Evolutionary conservation across 1,140 invertebrate species (phyloP).

Genomic region (Saccostrea glomerata): DNA sequence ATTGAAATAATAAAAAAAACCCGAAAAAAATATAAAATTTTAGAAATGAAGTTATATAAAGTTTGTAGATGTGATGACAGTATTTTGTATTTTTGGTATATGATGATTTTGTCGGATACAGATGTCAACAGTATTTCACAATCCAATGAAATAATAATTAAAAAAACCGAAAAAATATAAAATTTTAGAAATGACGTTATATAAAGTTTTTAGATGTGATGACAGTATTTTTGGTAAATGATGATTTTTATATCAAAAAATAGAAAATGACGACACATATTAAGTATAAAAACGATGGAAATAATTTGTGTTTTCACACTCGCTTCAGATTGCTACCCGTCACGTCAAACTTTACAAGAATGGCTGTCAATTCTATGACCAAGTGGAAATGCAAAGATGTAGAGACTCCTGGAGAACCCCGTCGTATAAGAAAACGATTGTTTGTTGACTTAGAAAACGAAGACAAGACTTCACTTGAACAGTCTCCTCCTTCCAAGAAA

Average conservation of each 20-base stretch:
- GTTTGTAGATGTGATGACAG: background rate
- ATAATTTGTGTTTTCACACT: no score
- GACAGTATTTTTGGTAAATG: background rate
- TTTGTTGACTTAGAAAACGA: background rate
- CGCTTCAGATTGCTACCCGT: no score
- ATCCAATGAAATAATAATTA: no score
- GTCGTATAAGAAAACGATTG: background rate
- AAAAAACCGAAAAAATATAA: background rate
- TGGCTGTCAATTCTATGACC: background rate
- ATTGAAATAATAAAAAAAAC: background rate
- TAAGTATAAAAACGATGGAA: no score
- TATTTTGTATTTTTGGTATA: background rate
- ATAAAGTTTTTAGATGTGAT: background rate
- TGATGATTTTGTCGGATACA: background rate
- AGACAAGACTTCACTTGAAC: background rate
- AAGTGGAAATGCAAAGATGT: background rate
- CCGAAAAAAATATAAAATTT: background rate
- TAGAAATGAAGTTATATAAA: background rate
- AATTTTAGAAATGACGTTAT: background rate
- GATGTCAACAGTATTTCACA: no score
- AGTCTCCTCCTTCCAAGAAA: background rate
- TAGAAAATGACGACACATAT: no score
- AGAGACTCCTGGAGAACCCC: background rate
- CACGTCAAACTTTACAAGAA: background rate
- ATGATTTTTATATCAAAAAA: background rate